Base-by-base conservation (phyloP, 2,888 invertebrate species). In the Aspidiotus rigidus region DNA sequence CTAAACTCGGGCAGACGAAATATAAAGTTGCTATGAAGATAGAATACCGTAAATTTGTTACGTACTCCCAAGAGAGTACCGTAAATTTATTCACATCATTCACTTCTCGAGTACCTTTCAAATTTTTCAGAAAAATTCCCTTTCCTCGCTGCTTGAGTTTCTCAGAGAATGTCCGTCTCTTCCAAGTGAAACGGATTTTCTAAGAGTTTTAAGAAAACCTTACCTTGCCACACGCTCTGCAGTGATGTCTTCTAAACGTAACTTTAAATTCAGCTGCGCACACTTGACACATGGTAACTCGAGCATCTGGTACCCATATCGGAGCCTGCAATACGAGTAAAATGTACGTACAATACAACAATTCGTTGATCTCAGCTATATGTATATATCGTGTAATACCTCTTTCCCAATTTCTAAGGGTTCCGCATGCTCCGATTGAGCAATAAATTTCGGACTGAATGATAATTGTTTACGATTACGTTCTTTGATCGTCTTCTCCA, bases 171-270 rank as follows among this genome's bases (percentile, higher is more conserved):
- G 28, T 28, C 5, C 28, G 28, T 28, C 28, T 28, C 28, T n/a
- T n/a, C n/a, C n/a, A n/a, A n/a, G n/a, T n/a, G n/a, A 28, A 28
- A 5, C 28, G 28, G 5, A 5, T 28, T 28, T 28, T 28, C n/a
- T n/a, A n/a, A n/a, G 28, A 28, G 28, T 53, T 3, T 53, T 53
- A 1, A 53, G 13, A n/a, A n/a, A 55, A 13, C 6, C 60, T 77
- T 77, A 85, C 85, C 77, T 84, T 83, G 69, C 86, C 86, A 79
- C 86, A 86, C 49, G 84, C 83, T 73, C 86, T 77, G 74, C 86
- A 86, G 76, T 86, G 85, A 75, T 86, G 85, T 72, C 85, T 79
- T 70, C 86, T 79, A 77, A 83, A 85, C 72, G 84, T 83, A 11
- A 85, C 80, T 2, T 84, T 84, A 76, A 86, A 86, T 74, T 83